Evolutionary conservation across 92 coral and sea anemone species (phyloP).

Genomic region (Phenganax subtilis): DNA sequence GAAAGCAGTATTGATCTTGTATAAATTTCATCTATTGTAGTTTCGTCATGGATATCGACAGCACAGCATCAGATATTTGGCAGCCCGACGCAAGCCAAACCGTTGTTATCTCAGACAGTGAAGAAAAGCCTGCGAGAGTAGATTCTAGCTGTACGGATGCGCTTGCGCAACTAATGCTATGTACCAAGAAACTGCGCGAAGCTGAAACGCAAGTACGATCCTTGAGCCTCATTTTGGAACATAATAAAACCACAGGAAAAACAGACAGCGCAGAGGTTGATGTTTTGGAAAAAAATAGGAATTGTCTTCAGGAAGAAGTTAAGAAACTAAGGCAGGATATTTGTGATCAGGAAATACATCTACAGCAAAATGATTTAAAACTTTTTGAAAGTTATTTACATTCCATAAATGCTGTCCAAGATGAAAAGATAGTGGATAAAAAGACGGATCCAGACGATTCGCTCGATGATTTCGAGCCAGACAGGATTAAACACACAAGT

Average conservation of each 20-base stretch:
- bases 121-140: not conserved
- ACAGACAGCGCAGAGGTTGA: not conserved
- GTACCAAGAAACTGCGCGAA: conserved; percentile 4
- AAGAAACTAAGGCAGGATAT: conserved; percentile 17
- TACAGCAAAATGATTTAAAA: not conserved
- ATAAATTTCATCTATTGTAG: too few relatives aligned
- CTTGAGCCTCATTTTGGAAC: conserved; percentile 15
- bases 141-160: not conserved
- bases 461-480: not conserved
- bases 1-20: too few relatives aligned
- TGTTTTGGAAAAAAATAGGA: conserved; percentile 7
- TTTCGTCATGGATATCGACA: too few relatives aligned
- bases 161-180: not conserved
- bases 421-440: not conserved
- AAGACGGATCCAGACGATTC: not conserved
- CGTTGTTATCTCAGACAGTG: not conserved
- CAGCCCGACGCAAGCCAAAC: too few relatives aligned
- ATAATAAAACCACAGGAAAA: not conserved
- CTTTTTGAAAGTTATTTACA: not conserved
- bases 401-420: not conserved
- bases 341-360: conserved; percentile 2
- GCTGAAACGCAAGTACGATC: conserved; percentile 37
- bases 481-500: not conserved
- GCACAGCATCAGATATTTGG: too few relatives aligned
- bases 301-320: not conserved